phyloP scores from a whole-genome alignment of 2,888 invertebrate genomes.

The Chaetogeoica ovagalla region DNA sequence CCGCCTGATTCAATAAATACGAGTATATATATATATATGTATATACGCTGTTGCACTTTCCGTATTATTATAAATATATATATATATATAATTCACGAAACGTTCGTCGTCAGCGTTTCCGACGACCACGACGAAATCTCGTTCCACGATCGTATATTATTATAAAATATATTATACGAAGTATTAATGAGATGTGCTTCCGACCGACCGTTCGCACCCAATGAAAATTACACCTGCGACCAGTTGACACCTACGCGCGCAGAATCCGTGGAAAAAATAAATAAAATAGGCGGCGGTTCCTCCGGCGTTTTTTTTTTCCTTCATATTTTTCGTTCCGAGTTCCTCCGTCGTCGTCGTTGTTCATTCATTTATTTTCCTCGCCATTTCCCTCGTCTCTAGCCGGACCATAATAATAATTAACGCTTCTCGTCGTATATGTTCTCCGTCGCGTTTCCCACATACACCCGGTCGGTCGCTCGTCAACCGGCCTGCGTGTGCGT shows the following conservation, averaged over 20 bases:
- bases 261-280: background rate
- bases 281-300: background rate
- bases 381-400: too few species aligned
- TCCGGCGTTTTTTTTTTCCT: background rate
- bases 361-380: too few species aligned
- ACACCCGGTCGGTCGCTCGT: too few species aligned
- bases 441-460: too few species aligned
- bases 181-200: slow-evolving; percentile 1
- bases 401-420: too few species aligned
- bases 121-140: slow-evolving; percentile 18
- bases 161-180: background rate
- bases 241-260: slow-evolving; percentile 11
- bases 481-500: background rate
- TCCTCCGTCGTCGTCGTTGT: too few species aligned
- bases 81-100: background rate
- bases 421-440: too few species aligned
- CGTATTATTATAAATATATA: too few species aligned
- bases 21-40: too few species aligned
- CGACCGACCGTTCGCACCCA: background rate
- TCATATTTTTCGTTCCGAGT: background rate
- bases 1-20: too few species aligned
- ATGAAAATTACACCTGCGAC: slow-evolving; percentile 33
- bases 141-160: background rate
- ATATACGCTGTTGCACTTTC: too few species aligned
- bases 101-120: too few species aligned